A percentile compares a stretch with the other conserved stretches of the same genome.
phyloP scores from a whole-genome alignment of 2,113 vertebrate genomes.

The Scopus umbretta region DNA sequence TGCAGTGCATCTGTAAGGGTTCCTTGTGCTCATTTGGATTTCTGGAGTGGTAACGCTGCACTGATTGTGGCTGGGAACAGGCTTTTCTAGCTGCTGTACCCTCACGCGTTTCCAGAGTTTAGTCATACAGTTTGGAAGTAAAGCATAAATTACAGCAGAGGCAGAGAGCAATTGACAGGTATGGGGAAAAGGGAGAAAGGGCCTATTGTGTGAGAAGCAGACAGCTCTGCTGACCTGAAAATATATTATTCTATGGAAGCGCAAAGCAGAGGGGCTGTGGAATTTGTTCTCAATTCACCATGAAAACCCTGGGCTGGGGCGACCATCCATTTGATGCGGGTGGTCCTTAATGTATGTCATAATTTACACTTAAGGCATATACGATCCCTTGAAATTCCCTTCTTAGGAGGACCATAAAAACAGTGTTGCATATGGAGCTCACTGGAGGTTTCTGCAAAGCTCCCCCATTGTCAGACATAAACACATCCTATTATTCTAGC shows the following conservation, averaged over 20 bases:
- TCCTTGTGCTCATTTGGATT: background rate
- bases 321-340: constrained; percentile 32
- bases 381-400: constrained; percentile 44
- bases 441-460: constrained; percentile 50
- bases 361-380: constrained; percentile 59
- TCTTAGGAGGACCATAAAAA: constrained; percentile 54
- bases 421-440: constrained; percentile 9
- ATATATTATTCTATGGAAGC: constrained; percentile 38
- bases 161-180: constrained; percentile 35
- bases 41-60: background rate
- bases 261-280: background rate
- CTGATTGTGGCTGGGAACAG: background rate
- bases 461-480: constrained; percentile 50
- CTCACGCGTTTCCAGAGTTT: background rate
- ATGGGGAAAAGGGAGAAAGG: constrained; percentile 26
- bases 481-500: constrained; percentile 59
- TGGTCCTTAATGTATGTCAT: constrained; percentile 60
- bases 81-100: background rate
- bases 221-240: constrained; percentile 46
- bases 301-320: constrained; percentile 32
- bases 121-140: background rate
- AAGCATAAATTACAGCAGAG: constrained; percentile 19
- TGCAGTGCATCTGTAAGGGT: background rate
- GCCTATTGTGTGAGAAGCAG: constrained; percentile 41
- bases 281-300: constrained; percentile 60